These are phyloP conservation scores for Bettongia penicillata DNA, from an alignment of 2,113 vertebrate species.

Conservation along the genomic window DNA sequence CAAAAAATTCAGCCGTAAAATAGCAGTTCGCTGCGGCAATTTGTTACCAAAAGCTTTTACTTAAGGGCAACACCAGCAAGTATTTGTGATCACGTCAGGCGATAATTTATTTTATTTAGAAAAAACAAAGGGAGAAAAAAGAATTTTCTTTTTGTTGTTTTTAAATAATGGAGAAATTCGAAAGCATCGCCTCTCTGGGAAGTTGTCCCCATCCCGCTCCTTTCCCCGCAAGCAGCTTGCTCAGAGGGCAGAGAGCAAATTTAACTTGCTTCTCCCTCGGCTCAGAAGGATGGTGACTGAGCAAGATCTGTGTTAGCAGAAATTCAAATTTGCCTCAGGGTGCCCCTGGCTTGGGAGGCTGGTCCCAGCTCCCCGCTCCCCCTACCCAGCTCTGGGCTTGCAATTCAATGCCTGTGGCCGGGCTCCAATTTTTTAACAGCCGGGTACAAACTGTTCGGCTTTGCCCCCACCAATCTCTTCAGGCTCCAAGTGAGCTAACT, in stretches of 20 bases:
- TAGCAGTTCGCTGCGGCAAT: conserved; percentile 85
- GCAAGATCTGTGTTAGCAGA: neutral
- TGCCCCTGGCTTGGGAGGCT: neutral
- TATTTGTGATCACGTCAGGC: conserved; percentile 83
- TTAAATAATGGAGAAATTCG: conserved; percentile 72
- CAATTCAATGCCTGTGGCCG: too few relatives aligned
- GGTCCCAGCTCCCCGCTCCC: too few relatives aligned
- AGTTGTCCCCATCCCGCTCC: conserved; percentile 39
- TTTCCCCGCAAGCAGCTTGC: conserved; percentile 40
- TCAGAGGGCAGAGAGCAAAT: neutral
- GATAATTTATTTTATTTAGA: conserved; percentile 85
- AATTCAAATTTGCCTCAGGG: neutral
- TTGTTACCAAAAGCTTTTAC: conserved; percentile 88
- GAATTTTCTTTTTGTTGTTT: conserved; percentile 54
- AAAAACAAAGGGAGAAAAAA: conserved; percentile 74
- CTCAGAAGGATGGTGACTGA: conserved; percentile 21
- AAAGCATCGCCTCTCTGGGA: conserved; percentile 60
- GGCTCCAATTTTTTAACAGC: neutral
- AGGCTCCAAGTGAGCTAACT: neutral
- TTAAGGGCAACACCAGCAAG: conserved; percentile 84
- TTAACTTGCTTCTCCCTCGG: conserved; percentile 10
- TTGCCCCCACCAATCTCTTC: neutral
- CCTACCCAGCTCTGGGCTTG: neutral
- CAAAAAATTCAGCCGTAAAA: conserved; percentile 85
- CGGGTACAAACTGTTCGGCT: neutral